These are phyloP conservation scores for Ooceraea biroi DNA, from an alignment of 1,140 invertebrate species.

Conservation along the genomic window DNA sequence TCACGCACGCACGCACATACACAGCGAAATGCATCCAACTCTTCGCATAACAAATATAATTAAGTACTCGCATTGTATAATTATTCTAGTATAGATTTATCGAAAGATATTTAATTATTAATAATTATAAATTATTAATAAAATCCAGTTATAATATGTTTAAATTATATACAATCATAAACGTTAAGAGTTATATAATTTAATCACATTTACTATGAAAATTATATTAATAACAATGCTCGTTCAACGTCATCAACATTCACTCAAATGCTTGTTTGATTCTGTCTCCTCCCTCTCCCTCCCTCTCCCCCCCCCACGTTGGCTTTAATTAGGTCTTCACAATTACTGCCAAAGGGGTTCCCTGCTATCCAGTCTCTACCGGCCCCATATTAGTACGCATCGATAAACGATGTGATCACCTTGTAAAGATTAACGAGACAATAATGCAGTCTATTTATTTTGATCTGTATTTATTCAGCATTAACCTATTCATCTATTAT, in stretches of 20 bases:
- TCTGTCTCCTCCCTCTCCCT: conserved; percentile 34
- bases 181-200: not conserved
- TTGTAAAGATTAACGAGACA: conserved; percentile 72
- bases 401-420: conserved; percentile 69
- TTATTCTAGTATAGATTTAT: conserved; percentile 17
- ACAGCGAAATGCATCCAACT: not conserved
- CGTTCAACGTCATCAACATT: conserved; percentile 46
- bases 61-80: conserved; percentile 12
- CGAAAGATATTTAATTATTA: not conserved
- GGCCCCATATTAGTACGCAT: conserved; percentile 64
- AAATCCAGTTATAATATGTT: not conserved
- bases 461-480: conserved; percentile 62
- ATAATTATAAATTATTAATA: not conserved
- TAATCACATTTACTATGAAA: conserved; percentile 44
- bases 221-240: conserved; percentile 65
- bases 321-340: conserved; percentile 76
- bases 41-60: conserved; percentile 9
- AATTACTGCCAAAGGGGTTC: conserved; percentile 66
- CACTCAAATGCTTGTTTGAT: conserved; percentile 63
- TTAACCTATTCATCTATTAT: conserved; percentile 9
- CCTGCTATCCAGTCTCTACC: conserved; percentile 14
- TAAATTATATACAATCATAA: not conserved
- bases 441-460: conserved; percentile 59
- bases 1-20: not conserved
- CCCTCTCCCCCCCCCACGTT: conserved; percentile 51